Evolutionary conservation across 2,888 invertebrate genomes (phyloP), one percentile per base, ranked within the genome.

Genomic region (Galeruca laticollis): DNA sequence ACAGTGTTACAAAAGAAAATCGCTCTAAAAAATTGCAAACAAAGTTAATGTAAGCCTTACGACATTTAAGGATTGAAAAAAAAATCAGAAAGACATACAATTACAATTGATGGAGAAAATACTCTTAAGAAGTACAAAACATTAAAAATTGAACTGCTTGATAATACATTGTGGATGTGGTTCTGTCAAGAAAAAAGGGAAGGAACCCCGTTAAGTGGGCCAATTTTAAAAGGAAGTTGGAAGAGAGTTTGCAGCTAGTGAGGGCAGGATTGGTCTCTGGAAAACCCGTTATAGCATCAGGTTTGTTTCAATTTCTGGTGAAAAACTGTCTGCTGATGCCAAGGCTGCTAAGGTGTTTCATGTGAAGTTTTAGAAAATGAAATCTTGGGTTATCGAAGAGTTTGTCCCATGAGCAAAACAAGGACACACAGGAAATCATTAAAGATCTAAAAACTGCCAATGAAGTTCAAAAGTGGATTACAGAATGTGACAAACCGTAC

Each of bases 131-230:
- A n/a, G n/a, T n/a, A n/a, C n/a, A n/a, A n/a, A n/a, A n/a, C n/a
- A n/a, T n/a, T n/a, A n/a, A n/a, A n/a, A n/a, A n/a, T n/a, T 11
- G 54, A 54, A 54, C 20, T 54, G 54, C 18, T 54, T n/a, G 54
- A 54, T 18, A 15, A 52, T 20, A 20, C 54, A 10, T 1, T 54
- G 1, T 54, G 54, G 54, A 11, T 54, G 54, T 54, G 18, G 54
- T 54, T 54, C 54, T 6, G 18, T 54, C 54, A 54, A 54, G 54
- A 54, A 54, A 1, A 26, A 56, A 31, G 26, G 15, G 2, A 26
- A 56, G 56, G 18, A 56, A 56, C 56, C 10, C 56, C 33, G 56
- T 33, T 56, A 56, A 31, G 31, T 56, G 56, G 56, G 15, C 56
- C 56, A 31, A 56, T 56, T 9, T 15, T 56, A 56, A 56, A 56